phyloP scores from a whole-genome alignment of 2,888 invertebrate genomes.

The Vesta saturnalis region DNA sequence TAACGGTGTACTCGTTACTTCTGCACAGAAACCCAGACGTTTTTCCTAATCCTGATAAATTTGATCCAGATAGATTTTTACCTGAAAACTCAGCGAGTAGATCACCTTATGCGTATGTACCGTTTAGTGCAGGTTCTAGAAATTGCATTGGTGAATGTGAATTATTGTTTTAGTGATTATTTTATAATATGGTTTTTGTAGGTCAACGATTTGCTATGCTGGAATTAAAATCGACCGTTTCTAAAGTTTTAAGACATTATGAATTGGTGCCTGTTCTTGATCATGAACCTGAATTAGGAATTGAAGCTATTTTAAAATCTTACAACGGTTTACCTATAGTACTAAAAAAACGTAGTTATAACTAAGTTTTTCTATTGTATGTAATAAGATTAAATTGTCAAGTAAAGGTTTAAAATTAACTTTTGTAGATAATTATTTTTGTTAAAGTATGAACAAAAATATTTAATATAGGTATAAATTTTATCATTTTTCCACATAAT shows the following conservation, averaged over 20 bases:
- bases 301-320: conserved; percentile 64
- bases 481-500: no score
- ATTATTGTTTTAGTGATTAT: not conserved
- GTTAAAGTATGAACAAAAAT: no score
- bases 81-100: conserved; percentile 52
- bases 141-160: conserved; percentile 13
- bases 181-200: conserved; percentile 16
- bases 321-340: conserved; percentile 62
- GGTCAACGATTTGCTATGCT: conserved; percentile 64
- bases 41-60: conserved; percentile 66
- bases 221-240: conserved; percentile 65
- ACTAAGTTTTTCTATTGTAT: no score
- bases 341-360: conserved; percentile 34
- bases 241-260: conserved; percentile 65
- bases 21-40: conserved; percentile 64
- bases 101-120: conserved; percentile 64
- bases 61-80: conserved; percentile 67
- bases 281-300: conserved; percentile 61
- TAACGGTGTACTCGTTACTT: conserved; percentile 60
- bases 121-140: conserved; percentile 17
- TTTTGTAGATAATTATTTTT: no score
- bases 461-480: no score
- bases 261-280: conserved; percentile 51
- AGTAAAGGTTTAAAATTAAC: no score
- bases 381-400: no score